Evolutionary conservation across 2,888 invertebrate genomes (phyloP).

Genomic region (Apamea sordens): DNA sequence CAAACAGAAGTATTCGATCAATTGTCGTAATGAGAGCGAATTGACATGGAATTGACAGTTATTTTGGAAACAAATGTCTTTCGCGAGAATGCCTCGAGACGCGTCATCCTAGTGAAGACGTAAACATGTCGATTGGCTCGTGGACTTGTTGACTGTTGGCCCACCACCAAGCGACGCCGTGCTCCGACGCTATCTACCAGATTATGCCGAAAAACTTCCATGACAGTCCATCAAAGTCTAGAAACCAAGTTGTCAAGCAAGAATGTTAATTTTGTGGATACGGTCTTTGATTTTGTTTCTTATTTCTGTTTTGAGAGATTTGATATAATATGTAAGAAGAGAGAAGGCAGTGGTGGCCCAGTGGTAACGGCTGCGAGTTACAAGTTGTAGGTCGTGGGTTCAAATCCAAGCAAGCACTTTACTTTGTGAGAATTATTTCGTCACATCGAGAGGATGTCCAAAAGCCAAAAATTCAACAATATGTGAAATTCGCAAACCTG

Average conservation of each 20-base stretch:
- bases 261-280: background rate
- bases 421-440: background rate
- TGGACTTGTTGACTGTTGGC: slow-evolving; percentile 30
- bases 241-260: background rate
- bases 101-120: slow-evolving; percentile 12
- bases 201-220: slow-evolving; percentile 11
- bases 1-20: slow-evolving; percentile 5
- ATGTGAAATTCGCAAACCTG: too few species aligned
- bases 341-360: too few species aligned
- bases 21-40: slow-evolving; percentile 1
- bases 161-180: slow-evolving; percentile 25
- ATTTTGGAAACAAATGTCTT: slow-evolving; percentile 44
- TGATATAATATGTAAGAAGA: background rate
- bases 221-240: background rate
- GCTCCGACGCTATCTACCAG: background rate
- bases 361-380: too few species aligned
- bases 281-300: background rate
- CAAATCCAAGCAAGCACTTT: background rate
- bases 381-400: background rate
- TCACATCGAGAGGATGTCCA: background rate
- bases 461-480: background rate
- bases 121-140: slow-evolving; percentile 13
- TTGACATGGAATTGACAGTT: background rate
- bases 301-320: background rate
- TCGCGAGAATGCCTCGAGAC: background rate